Evolutionary conservation across 2,113 vertebrate genomes (phyloP).

Genomic region (rat (Rattus norvegicus)): DNA sequence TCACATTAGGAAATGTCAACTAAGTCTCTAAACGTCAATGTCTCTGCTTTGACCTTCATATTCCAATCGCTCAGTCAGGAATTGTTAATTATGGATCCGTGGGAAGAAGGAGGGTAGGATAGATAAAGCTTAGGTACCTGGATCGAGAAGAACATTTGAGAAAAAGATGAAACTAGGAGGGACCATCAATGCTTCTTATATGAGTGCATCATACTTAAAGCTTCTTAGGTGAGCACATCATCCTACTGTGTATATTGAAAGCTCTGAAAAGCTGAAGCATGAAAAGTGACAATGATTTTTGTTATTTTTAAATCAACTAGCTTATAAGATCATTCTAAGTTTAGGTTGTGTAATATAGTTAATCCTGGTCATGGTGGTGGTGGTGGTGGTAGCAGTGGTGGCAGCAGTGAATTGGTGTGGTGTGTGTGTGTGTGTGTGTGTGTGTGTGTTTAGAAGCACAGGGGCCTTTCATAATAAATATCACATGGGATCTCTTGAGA

Average conservation of each 20-base stretch:
- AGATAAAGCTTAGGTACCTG: neutral
- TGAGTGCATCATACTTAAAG: neutral
- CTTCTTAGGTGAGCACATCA: too few relatives aligned
- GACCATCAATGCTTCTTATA: too few relatives aligned
- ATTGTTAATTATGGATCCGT: neutral
- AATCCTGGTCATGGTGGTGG: neutral
- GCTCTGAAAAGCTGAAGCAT: neutral
- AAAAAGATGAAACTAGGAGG: neutral
- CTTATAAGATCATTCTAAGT: neutral
- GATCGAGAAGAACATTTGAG: neutral
- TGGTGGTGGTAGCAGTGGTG: too few relatives aligned
- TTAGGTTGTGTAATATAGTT: rapidly evolving
- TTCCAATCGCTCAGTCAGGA: neutral
- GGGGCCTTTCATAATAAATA: neutral
- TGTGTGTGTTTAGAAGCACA: neutral
- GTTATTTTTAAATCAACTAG: neutral
- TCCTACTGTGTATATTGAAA: too few relatives aligned
- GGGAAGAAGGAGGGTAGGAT: neutral
- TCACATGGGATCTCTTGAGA: neutral
- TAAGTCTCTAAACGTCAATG: neutral
- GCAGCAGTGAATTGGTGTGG: too few relatives aligned
- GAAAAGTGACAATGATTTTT: neutral
- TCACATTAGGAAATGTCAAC: neutral
- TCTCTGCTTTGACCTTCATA: neutral
- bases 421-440: neutral